These are phyloP conservation scores for Oryctolagus cuniculus DNA, from an alignment of 2,113 vertebrate species.

Conservation along the genomic window DNA sequence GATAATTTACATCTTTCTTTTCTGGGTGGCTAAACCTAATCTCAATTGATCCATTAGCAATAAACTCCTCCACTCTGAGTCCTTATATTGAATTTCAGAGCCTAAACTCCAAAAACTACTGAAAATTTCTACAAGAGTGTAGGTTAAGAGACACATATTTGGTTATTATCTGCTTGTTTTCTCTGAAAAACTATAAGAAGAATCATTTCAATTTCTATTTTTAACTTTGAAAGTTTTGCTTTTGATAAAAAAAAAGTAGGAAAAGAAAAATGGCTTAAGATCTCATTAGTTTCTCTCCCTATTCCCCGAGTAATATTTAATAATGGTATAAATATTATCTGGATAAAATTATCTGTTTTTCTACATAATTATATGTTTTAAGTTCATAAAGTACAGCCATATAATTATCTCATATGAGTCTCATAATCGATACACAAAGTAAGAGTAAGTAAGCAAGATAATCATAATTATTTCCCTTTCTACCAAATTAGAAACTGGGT, in stretches of 20 bases:
- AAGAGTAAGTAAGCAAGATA: not conserved
- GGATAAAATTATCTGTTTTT: not conserved
- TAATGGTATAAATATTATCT: not conserved
- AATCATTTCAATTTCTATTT: constrained; percentile 55
- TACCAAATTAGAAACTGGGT: not conserved
- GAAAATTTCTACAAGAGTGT: not conserved
- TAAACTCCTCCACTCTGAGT: not conserved
- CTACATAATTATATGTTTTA: not conserved
- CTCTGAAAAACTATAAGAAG: constrained; percentile 9
- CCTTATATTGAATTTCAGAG: not conserved
- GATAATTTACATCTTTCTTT: not conserved
- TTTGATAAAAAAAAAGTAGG: not conserved
- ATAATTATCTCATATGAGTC: constrained; percentile 29
- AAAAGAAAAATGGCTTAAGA: not conserved
- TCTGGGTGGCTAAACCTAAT: not conserved
- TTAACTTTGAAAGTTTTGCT: constrained; percentile 57
- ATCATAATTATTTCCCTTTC: constrained; percentile 13
- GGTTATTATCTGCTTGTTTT: not conserved
- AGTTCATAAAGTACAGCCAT: not conserved
- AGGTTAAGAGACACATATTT: constrained; percentile 1
- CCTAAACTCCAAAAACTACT: not conserved
- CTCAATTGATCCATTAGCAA: not conserved
- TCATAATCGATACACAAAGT: not conserved
- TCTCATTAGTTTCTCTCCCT: not conserved
- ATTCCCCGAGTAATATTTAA: not conserved